A percentile compares a stretch with the other conserved stretches of the same genome.
These are phyloP conservation scores for Parnassius orleans DNA, from an alignment of 2,888 invertebrate genomes.

Conservation along the genomic window DNA sequence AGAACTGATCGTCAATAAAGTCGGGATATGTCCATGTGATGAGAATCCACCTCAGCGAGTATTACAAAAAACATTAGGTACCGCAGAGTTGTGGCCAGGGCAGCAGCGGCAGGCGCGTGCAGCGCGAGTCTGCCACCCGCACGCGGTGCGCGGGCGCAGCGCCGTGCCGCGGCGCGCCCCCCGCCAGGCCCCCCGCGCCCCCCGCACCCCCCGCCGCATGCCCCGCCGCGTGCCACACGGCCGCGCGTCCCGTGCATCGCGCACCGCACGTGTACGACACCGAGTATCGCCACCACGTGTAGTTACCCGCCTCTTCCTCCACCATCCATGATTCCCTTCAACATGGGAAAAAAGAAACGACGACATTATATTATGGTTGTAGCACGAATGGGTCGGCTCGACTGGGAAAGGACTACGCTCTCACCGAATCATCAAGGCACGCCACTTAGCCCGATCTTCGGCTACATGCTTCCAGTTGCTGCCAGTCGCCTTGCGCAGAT, in stretches of 20 bases:
- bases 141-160: conserved; percentile 36
- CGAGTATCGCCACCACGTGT: conserved; percentile 51
- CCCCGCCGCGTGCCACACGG: conserved; percentile 35
- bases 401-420: too few relatives aligned
- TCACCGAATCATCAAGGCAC: too few relatives aligned
- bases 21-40: background rate
- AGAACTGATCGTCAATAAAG: background rate
- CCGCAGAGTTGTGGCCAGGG: conserved; percentile 49
- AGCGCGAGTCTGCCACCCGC: conserved; percentile 34
- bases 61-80: conserved; percentile 22
- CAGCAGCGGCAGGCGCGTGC: conserved; percentile 40
- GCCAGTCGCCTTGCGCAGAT: too few relatives aligned
- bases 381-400: too few relatives aligned
- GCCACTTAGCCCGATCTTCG: too few relatives aligned
- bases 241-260: conserved; percentile 45
- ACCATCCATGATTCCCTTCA: conserved; percentile 48
- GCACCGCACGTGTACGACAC: conserved; percentile 50
- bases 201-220: conserved; percentile 37
- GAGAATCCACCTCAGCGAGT: background rate
- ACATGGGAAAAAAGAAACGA: background rate
- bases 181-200: conserved; percentile 38
- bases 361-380: too few relatives aligned
- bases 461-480: too few relatives aligned
- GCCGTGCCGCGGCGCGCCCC: conserved; percentile 31
- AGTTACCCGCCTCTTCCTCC: conserved; percentile 51